These are phyloP conservation scores for Trissolcus basalis DNA, from an alignment of 1,140 invertebrate species.

Conservation along the genomic window DNA sequence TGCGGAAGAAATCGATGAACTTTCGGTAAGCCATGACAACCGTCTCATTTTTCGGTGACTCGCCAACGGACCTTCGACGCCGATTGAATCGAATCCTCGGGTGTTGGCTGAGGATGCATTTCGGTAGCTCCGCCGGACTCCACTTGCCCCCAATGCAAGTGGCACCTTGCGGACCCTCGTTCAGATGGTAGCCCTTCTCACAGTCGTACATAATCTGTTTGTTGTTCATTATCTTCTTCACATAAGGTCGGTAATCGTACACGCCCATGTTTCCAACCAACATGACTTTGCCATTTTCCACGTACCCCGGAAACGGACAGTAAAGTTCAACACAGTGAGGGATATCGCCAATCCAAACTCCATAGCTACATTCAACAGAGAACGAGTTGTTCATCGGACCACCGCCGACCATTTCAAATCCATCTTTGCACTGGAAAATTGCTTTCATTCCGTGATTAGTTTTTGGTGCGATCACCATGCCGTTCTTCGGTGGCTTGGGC, in stretches of 20 bases:
- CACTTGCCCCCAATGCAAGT: slow-evolving; percentile 93
- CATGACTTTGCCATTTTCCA: slow-evolving; percentile 93
- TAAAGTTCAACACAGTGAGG: slow-evolving; percentile 93
- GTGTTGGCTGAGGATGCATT: slow-evolving; percentile 87
- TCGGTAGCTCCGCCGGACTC: slow-evolving; percentile 87
- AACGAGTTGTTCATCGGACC: slow-evolving; percentile 77
- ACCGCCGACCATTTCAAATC: slow-evolving; percentile 83
- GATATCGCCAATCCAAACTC: slow-evolving; percentile 92
- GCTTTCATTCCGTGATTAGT: slow-evolving; percentile 96
- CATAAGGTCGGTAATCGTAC: slow-evolving; percentile 97
- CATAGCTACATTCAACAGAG: slow-evolving; percentile 90
- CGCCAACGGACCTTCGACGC: slow-evolving; percentile 78
- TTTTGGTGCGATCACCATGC: slow-evolving; percentile 96
- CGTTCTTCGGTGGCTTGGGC: slow-evolving; percentile 90
- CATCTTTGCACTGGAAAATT: slow-evolving; percentile 93
- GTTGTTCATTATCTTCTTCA: slow-evolving; percentile 92
- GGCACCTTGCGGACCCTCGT: slow-evolving; percentile 92
- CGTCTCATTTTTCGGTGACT: slow-evolving; percentile 60
- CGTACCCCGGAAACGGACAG: slow-evolving; percentile 94
- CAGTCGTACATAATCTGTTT: slow-evolving; percentile 98
- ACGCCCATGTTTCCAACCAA: slow-evolving; percentile 97
- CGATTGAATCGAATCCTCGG: slow-evolving; percentile 87
- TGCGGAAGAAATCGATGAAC: slow-evolving; percentile 74
- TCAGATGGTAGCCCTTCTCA: slow-evolving; percentile 90
- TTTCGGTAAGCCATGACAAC: slow-evolving; percentile 66